phyloP scores from a whole-genome alignment of 2,113 vertebrate species.

The Phrynocephalus versicolor region DNA sequence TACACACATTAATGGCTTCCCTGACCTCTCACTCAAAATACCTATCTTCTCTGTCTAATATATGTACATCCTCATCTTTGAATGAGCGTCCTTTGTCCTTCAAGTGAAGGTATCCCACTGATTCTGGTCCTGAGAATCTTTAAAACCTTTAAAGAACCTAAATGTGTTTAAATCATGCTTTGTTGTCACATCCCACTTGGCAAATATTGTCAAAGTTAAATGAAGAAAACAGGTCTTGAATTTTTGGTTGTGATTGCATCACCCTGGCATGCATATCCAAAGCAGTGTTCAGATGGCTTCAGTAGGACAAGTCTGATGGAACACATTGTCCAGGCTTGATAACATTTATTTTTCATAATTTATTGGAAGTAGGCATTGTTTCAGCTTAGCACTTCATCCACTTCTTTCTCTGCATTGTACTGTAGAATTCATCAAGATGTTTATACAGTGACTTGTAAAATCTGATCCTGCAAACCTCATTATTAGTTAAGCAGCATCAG shows the following conservation, averaged over 20 bases:
- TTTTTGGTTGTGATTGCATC: not conserved
- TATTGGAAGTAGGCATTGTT: constrained; percentile 2
- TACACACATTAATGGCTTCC: too few relatives aligned
- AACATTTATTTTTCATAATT: constrained; percentile 22
- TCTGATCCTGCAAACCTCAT: not conserved
- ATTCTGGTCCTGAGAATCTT: too few relatives aligned
- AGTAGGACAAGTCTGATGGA: not conserved
- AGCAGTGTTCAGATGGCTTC: constrained; percentile 1
- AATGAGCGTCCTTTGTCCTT: too few relatives aligned
- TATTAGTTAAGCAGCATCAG: not conserved
- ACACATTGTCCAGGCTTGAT: not conserved
- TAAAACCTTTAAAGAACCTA: not conserved
- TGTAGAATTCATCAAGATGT: not conserved
- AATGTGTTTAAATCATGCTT: not conserved
- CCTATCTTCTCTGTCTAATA: too few relatives aligned
- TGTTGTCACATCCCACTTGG: not conserved
- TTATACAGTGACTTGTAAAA: not conserved
- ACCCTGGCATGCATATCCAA: not conserved
- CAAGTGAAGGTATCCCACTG: too few relatives aligned
- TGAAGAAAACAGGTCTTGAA: not conserved
- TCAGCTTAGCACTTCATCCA: not conserved
- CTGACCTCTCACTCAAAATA: too few relatives aligned
- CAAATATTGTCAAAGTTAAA: not conserved
- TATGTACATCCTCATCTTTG: too few relatives aligned
- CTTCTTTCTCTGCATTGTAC: not conserved